These are phyloP conservation scores for Drosophila barbarae DNA, from an alignment of 2,888 invertebrate species.

Conservation along the genomic window DNA sequence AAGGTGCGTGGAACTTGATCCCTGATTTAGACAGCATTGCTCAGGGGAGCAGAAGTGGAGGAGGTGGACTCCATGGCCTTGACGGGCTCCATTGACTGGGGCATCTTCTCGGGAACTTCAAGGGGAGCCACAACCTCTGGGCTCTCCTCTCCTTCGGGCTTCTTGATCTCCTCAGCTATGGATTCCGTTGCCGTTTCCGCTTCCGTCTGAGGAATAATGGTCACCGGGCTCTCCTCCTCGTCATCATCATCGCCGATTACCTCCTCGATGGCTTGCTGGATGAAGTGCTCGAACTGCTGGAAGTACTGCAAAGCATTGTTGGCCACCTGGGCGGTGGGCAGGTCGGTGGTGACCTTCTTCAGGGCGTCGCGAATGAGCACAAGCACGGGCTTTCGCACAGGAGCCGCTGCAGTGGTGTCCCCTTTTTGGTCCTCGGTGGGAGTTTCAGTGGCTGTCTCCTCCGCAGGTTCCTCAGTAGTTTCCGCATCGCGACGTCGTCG, in stretches of 20 bases:
- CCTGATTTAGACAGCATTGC: constrained; percentile 48
- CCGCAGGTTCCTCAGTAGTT: constrained; percentile 10
- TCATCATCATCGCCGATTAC: constrained; percentile 76
- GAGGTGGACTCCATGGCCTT: constrained; percentile 14
- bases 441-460: constrained; percentile 37
- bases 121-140: constrained; percentile 1
- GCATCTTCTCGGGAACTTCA: constrained; percentile 18
- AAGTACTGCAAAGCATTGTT: constrained; percentile 77
- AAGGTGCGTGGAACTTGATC: constrained; percentile 3
- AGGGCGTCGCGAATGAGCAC: constrained; percentile 76
- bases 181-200: constrained; percentile 22
- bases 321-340: constrained; percentile 76
- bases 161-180: constrained; percentile 39
- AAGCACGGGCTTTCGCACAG: constrained; percentile 72
- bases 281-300: constrained; percentile 77
- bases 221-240: constrained; percentile 58
- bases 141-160: constrained; percentile 38
- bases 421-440: constrained; percentile 37
- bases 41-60: constrained; percentile 23
- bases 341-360: constrained; percentile 76
- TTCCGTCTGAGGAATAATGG: constrained; percentile 14
- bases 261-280: constrained; percentile 77
- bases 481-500: constrained; percentile 59
- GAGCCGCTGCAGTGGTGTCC: constrained; percentile 19
- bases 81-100: constrained; percentile 4